Evolutionary conservation across 2,113 vertebrate species (phyloP).

Genomic region (Nanorana parkeri): DNA sequence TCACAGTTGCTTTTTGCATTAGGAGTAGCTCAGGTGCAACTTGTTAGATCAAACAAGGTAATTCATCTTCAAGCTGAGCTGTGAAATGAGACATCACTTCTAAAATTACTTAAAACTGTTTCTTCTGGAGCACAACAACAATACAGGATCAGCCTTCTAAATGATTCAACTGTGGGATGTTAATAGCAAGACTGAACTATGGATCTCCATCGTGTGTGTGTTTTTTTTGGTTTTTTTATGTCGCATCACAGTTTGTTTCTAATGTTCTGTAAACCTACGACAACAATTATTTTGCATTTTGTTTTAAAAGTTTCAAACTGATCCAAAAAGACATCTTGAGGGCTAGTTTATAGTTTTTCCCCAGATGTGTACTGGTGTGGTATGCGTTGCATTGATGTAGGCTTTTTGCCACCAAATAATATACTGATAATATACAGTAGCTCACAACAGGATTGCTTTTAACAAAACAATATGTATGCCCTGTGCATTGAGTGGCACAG

Average conservation of each 20-base stretch:
- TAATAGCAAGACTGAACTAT: constrained; percentile 7
- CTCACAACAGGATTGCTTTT: no score
- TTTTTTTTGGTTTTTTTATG: neutral
- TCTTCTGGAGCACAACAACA: neutral
- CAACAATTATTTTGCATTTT: neutral
- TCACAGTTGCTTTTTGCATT: no score
- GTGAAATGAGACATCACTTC: constrained; percentile 12
- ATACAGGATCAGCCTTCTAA: neutral
- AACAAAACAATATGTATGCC: no score
- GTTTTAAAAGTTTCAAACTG: no score
- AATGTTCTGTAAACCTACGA: neutral
- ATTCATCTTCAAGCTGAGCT: constrained; percentile 28
- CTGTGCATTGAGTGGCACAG: no score
- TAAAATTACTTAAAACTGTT: neutral
- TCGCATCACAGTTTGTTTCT: neutral
- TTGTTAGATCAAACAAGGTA: constrained; percentile 30
- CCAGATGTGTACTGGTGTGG: no score
- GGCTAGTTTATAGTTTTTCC: no score
- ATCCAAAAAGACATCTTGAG: no score
- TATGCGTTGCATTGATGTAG: no score
- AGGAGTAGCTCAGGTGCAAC: no score
- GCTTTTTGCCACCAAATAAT: no score
- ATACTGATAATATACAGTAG: no score
- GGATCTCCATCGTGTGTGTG: neutral
- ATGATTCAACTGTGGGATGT: constrained; percentile 24